Evolutionary conservation across 2,888 invertebrate species (phyloP).

Genomic region (Sminthurinus aureus): DNA sequence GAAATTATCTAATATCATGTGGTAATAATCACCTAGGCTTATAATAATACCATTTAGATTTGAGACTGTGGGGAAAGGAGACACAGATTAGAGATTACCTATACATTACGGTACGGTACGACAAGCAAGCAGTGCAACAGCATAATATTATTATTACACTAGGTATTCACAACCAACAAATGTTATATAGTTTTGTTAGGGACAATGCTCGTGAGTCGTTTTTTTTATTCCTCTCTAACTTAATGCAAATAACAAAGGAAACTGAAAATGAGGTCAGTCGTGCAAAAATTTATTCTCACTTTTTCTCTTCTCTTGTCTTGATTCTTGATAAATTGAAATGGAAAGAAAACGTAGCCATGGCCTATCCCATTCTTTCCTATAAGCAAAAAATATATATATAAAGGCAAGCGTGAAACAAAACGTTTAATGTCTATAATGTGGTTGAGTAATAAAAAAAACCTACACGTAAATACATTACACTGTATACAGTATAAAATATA

Average conservation of each 20-base stretch:
- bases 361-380: slow-evolving; percentile 71
- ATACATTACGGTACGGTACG: too few species aligned
- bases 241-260: slow-evolving; percentile 34
- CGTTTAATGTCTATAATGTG: slow-evolving; percentile 9
- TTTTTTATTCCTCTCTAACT: slow-evolving; percentile 34
- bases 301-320: not conserved
- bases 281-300: slow-evolving; percentile 30
- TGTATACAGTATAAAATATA: not conserved
- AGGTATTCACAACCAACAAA: not conserved
- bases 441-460: slow-evolving; percentile 19
- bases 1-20: too few species aligned
- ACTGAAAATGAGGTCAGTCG: slow-evolving; percentile 34
- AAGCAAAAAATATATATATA: not conserved
- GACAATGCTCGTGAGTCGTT: slow-evolving; percentile 23
- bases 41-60: too few species aligned
- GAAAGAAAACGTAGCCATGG: slow-evolving; percentile 19
- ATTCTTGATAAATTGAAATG: slow-evolving; percentile 2
- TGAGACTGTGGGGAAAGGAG: too few species aligned
- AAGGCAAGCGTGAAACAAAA: slow-evolving; percentile 21
- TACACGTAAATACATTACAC: too few species aligned
- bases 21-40: too few species aligned
- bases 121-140: too few species aligned
- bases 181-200: slow-evolving; percentile 1
- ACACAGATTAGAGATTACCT: too few species aligned
- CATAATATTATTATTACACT: not conserved